These are phyloP conservation scores for Amorpha juglandis DNA, from an alignment of 2,888 invertebrate genomes.

Conservation along the genomic window DNA sequence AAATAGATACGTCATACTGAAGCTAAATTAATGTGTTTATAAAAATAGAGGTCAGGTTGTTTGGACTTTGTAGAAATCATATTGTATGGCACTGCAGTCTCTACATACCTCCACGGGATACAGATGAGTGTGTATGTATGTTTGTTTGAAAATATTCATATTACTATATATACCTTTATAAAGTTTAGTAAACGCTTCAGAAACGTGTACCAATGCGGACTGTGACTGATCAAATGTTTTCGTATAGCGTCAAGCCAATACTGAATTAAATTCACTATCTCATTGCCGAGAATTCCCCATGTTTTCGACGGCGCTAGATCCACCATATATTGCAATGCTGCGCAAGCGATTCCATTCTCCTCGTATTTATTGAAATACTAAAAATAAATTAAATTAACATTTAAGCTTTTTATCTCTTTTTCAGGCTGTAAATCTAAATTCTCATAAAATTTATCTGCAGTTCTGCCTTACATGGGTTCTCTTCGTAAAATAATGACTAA, in stretches of 20 bases:
- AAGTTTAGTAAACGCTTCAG: conserved; percentile 56
- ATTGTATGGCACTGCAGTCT: too few relatives aligned
- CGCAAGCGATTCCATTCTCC: conserved; percentile 61
- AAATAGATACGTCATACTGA: too few relatives aligned
- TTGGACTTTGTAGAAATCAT: too few relatives aligned
- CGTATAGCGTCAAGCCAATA: conserved; percentile 68
- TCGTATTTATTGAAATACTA: conserved; percentile 68
- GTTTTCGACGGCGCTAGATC: conserved; percentile 58
- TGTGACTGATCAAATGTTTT: conserved; percentile 58
- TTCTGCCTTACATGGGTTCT: too few relatives aligned
- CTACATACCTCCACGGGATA: too few relatives aligned
- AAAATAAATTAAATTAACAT: conserved; percentile 35
- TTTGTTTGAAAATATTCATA: too few relatives aligned
- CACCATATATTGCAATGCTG: conserved; percentile 58
- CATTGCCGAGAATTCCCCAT: conserved; percentile 62
- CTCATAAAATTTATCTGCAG: too few relatives aligned
- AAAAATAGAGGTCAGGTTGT: too few relatives aligned
- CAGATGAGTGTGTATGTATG: too few relatives aligned
- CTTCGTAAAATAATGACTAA: too few relatives aligned
- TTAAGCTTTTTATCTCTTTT: background rate
- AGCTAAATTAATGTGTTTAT: too few relatives aligned
- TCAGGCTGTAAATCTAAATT: too few relatives aligned
- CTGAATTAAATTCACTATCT: conserved; percentile 57
- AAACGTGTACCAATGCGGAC: conserved; percentile 66
- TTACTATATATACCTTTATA: conserved; percentile 55